Base-by-base conservation (phyloP, 2,113 vertebrate species). In the Pavo muticus region DNA sequence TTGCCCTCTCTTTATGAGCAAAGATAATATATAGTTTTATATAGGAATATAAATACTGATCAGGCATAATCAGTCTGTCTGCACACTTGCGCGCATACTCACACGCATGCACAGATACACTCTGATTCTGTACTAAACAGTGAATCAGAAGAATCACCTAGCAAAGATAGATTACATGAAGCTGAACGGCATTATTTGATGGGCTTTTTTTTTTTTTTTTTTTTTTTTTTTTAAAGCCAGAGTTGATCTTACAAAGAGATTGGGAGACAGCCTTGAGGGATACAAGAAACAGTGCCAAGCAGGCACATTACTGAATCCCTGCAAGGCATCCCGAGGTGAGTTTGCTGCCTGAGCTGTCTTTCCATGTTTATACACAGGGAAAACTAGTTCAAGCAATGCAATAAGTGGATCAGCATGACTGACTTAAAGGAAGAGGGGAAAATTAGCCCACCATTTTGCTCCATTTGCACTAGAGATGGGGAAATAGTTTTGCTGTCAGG, bases 211-310 rank as follows among this genome's bases (percentile, higher is more conserved):
- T 23, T 59, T 37, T 57, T 29, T 23, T 25, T 70, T 48, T 14
- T 25, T 50, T 54, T 29, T 29, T 54, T 17, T 44, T 69, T 91
- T 95, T 93, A 86, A 64, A 94, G 94, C 76, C 72, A 74, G 85
- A 52, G 92, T 73, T 97, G 95, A 90, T 95, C 88, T 97, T 97
- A 97, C 93, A 98, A 97, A 97, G 97, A 97, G 95, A 96, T 97
- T 97, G 94, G 96, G 96, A 97, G 94, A 92, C 93, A 97, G 97
- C 97, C 97, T 97, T 97, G 88, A 97, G 97, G 97, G 96, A 94
- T 95, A 95, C 94, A 96, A 95, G 97, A 96, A 95, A 95, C 96
- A 94, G 95, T 96, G 96, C 97, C 96, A 96, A 96, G 83, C 75
- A 97, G 97, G 94, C 94, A 92, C 95, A 75, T 96, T 93, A 91